A percentile compares a stretch with the other conserved stretches of the same genome.
These are phyloP conservation scores for Apodemia zela DNA, from an alignment of 2,888 invertebrate genomes.

Conservation along the genomic window DNA sequence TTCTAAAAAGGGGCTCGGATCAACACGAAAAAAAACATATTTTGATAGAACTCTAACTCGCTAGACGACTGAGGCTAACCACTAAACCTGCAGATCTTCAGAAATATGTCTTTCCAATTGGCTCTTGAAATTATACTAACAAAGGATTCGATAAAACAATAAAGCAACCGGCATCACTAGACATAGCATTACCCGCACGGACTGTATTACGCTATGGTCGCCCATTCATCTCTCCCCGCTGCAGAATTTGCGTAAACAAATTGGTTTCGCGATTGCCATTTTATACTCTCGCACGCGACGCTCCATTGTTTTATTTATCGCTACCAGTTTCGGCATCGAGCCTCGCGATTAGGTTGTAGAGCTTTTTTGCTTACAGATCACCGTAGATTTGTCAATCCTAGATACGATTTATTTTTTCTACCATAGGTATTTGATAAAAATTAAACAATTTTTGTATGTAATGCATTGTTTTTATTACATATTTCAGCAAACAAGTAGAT, in stretches of 20 bases:
- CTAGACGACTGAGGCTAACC: too few species aligned
- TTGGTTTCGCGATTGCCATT: conserved; percentile 81
- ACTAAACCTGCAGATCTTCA: too few species aligned
- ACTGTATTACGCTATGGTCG: conserved; percentile 76
- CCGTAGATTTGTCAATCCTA: conserved; percentile 66
- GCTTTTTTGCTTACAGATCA: conserved; percentile 75
- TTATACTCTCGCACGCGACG: conserved; percentile 76
- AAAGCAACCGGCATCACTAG: conserved; percentile 41
- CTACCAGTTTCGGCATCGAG: conserved; percentile 72
- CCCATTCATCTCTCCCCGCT: conserved; percentile 77
- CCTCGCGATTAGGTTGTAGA: conserved; percentile 72
- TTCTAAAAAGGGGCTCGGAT: too few species aligned
- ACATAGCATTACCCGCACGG: conserved; percentile 56
- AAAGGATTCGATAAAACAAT: conserved; percentile 2
- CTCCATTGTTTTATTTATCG: conserved; percentile 80
- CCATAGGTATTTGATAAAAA: not conserved
- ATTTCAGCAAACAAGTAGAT: too few species aligned
- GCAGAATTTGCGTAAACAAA: conserved; percentile 81
- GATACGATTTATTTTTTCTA: conserved; percentile 42
- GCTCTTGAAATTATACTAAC: not conserved
- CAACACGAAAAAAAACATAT: too few species aligned
- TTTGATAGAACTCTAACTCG: too few species aligned
- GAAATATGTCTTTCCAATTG: not conserved
- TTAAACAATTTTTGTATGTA: too few species aligned
- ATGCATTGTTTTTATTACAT: too few species aligned